Percentiles rank a stretch among this genome's conserved stretches.
phyloP scores from a whole-genome alignment of 2,113 vertebrate species.

The Nipponia nippon region DNA sequence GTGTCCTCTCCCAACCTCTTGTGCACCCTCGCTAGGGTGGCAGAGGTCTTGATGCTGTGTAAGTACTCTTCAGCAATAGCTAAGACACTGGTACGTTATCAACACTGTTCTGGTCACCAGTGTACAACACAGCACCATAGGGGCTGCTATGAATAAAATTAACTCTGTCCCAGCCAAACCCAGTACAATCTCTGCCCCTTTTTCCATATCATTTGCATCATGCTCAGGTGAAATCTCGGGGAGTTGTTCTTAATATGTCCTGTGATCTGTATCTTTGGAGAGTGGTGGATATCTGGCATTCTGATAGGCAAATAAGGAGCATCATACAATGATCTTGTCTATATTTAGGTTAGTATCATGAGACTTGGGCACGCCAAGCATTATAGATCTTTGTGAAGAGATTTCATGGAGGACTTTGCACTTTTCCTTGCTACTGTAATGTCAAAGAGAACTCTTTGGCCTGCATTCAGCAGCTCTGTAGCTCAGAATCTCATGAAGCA shows the following conservation, averaged over 20 bases:
- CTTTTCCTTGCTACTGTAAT: not conserved
- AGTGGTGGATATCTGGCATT: not conserved
- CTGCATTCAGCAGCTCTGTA: not conserved
- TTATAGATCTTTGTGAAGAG: not conserved
- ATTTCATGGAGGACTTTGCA: not conserved
- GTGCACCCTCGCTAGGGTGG: not conserved
- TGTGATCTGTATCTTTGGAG: not conserved
- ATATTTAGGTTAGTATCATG: not conserved
- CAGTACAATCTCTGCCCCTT: not conserved
- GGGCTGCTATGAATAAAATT: not conserved
- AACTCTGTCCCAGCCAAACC: not conserved
- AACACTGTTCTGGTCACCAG: not conserved
- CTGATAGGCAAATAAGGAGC: not conserved
- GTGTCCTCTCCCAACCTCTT: conserved; percentile 19
- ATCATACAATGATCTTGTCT: not conserved
- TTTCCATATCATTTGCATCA: not conserved
- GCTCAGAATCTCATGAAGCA: not conserved
- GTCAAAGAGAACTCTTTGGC: not conserved
- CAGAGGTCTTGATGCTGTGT: not conserved
- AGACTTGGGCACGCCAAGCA: not conserved
- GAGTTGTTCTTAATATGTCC: not conserved
- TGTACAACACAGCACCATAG: not conserved
- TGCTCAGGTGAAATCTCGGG: not conserved
- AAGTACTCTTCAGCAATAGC: not conserved
- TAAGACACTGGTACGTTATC: not conserved